Evolutionary conservation across 23 tunicate species (phyloP), one percentile per base, ranked within the genome.

Genomic region (Styela clava): DNA sequence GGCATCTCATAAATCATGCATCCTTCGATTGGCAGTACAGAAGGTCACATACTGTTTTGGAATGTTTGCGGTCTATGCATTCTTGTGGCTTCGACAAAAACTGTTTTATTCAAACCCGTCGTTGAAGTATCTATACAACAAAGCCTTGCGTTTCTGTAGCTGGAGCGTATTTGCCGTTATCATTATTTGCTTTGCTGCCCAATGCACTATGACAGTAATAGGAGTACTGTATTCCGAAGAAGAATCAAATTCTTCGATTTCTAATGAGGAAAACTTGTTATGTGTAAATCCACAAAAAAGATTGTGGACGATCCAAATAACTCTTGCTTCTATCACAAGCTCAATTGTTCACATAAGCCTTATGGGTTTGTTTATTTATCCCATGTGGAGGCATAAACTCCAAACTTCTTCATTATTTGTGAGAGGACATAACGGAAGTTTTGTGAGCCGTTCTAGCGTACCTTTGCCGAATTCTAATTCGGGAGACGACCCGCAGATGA

Each of bases 41-140:
- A 84, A 84, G 3, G 74, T 84, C 23, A 51, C 82, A 5, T 84
- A 68, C 78, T 82, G 81, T 21, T 24, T 56, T 18, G 74, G 80
- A 31, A 89, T 89, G 29, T 87, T 89, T 24, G 33, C 74, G 1
- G 94, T 87, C 19, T 89, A 89, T 44, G 78, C 69, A n/a, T 89
- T 89, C 36, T 44, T 84, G 81, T 89, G 94, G 94, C 64, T 89
- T 52, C 85, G 94, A 16, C 94, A 89, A 79, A 63, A 86, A 7
- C 35, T 89, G 69, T 89, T 89, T 79, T 89, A 89, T 67, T 83
- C 62, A 65, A 85, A 83, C 34, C 74, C 94, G 0, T 84, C 94
- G 19, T 36, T 89, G 1, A 74, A 81, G 1, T 68, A 84, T 79
- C 69, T 89, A 26, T 78, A 78, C 82, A 62, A 65, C 35, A 89